These are phyloP conservation scores for Drosophila kepulauana DNA, from an alignment of 1,140 invertebrate genomes.

Conservation along the genomic window DNA sequence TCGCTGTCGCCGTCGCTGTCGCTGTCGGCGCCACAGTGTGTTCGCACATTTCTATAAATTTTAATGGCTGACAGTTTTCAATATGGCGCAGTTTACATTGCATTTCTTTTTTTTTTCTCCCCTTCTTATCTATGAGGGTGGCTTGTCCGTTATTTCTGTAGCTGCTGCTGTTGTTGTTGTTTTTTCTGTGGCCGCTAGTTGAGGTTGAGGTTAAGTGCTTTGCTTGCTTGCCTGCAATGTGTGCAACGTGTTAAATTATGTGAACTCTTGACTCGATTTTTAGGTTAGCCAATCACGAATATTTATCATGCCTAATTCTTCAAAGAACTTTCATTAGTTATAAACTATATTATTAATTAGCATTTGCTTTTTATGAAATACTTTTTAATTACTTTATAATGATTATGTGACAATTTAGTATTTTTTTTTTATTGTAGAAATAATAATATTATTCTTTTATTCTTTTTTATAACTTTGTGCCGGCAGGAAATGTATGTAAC, in stretches of 20 bases:
- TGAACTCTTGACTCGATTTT: slow-evolving; percentile 5
- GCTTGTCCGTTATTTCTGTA: background rate
- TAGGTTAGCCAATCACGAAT: slow-evolving; percentile 3
- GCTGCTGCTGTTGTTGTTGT: slow-evolving; percentile 5
- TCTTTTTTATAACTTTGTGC: too few species aligned
- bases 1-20: background rate
- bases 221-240: background rate
- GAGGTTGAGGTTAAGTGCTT: slow-evolving; percentile 40
- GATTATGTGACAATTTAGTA: too few species aligned
- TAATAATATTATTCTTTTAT: too few species aligned
- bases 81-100: slow-evolving; percentile 67
- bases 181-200: slow-evolving; percentile 7
- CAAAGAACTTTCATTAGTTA: too few species aligned
- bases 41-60: slow-evolving; percentile 59
- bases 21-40: slow-evolving; percentile 23
- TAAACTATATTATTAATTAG: too few species aligned
- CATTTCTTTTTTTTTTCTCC: slow-evolving; percentile 23
- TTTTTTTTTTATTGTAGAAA: too few species aligned
- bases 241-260: too few species aligned
- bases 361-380: too few species aligned
- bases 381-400: too few species aligned
- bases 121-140: slow-evolving; percentile 49
- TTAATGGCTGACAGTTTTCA: slow-evolving; percentile 62
- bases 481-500: too few species aligned
- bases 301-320: background rate